Percentiles rank a stretch among this genome's conserved stretches.
Evolutionary conservation across 2,888 invertebrate genomes (phyloP).

Genomic region (Epirrhoe alternata): DNA sequence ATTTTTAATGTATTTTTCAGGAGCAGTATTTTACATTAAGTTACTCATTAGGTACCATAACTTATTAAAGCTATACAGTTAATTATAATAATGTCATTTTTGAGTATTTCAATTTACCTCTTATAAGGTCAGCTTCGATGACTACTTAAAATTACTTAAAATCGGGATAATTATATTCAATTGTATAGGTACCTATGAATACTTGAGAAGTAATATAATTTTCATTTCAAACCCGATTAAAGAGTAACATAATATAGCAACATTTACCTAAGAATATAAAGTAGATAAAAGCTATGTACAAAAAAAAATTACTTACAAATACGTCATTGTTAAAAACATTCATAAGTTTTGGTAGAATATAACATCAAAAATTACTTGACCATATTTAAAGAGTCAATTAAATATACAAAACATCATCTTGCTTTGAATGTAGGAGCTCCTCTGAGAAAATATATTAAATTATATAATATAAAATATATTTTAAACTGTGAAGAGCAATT

Average conservation of each 20-base stretch:
- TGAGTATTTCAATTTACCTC: conserved; percentile 47
- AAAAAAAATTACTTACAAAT: background rate
- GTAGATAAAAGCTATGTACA: conserved; percentile 6
- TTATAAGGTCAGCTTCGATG: conserved; percentile 6
- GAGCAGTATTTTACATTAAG: background rate
- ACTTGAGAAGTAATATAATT: conserved; percentile 10
- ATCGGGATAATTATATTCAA: conserved; percentile 3
- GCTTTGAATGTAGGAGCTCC: background rate
- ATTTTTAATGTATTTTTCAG: background rate
- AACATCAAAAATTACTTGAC: conserved; percentile 2
- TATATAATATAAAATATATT: background rate
- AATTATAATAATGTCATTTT: conserved; percentile 36
- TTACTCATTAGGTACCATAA: background rate
- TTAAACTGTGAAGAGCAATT: conserved; percentile 4
- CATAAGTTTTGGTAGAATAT: conserved; percentile 1
- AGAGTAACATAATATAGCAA: conserved; percentile 18
- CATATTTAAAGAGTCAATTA: background rate
- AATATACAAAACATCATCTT: background rate
- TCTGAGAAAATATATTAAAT: background rate
- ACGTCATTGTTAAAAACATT: background rate
- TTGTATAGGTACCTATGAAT: conserved; percentile 9
- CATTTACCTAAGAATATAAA: conserved; percentile 15
- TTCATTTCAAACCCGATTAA: conserved; percentile 7
- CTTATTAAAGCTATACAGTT: conserved; percentile 44
- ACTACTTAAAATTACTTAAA: conserved; percentile 7